These are phyloP conservation scores for Butastur rufipennis DNA, from an alignment of 2,113 vertebrate species.

Conservation along the genomic window DNA sequence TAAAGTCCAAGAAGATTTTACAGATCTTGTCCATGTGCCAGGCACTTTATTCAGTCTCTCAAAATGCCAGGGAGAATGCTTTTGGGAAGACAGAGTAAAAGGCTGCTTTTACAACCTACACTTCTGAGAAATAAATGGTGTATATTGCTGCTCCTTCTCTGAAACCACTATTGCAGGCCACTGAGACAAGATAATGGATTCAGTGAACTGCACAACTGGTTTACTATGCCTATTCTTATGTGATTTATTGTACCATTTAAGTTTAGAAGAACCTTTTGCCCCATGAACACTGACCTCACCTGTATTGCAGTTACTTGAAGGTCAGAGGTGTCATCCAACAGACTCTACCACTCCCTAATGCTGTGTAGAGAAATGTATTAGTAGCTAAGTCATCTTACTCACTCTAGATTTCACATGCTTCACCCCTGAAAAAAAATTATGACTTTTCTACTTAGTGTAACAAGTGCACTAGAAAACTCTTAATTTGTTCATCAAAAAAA, in stretches of 20 bases:
- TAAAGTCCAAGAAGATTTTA: background rate
- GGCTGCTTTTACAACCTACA: background rate
- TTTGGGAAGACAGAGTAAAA: background rate
- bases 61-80: background rate
- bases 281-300: background rate
- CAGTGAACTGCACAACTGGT: background rate
- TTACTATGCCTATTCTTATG: background rate
- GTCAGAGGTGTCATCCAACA: background rate
- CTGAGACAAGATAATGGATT: background rate
- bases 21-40: background rate
- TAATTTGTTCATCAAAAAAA: background rate
- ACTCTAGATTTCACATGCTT: background rate
- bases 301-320: conserved; percentile 3
- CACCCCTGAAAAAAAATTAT: background rate
- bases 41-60: background rate
- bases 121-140: background rate
- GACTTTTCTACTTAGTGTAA: background rate
- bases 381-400: background rate
- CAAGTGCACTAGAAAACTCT: background rate
- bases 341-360: background rate
- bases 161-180: background rate
- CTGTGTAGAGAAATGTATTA: background rate
- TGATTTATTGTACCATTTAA: conserved; percentile 43
- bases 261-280: background rate
- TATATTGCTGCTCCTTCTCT: background rate